phyloP scores from a whole-genome alignment of 2,113 vertebrate species.

The Rhegmatorhina hoffmannsi region DNA sequence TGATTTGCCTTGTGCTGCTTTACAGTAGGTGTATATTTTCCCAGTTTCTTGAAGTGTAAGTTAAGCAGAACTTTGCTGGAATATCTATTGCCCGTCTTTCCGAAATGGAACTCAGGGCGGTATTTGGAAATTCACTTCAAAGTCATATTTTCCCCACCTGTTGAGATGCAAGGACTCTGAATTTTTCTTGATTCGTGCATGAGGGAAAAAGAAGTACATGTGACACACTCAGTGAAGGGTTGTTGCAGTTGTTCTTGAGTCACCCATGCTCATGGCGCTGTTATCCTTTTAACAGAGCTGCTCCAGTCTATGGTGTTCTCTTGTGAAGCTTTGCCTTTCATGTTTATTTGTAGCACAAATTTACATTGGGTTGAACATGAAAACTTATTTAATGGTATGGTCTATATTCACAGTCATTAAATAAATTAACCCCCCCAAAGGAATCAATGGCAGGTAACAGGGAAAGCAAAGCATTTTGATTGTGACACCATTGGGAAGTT shows the following conservation, averaged over 20 bases:
- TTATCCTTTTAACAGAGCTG: background rate
- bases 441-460: background rate
- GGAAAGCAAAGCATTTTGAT: background rate
- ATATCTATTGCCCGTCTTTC: background rate
- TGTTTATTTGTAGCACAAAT: constrained; percentile 29
- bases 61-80: background rate
- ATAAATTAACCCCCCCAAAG: background rate
- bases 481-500: background rate
- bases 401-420: background rate
- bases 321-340: background rate
- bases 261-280: background rate
- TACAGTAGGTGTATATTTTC: background rate
- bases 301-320: background rate
- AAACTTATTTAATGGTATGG: background rate
- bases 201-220: background rate
- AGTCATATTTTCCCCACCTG: background rate
- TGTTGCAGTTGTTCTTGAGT: constrained; percentile 32
- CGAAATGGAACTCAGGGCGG: background rate
- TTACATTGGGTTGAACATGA: background rate
- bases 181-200: background rate
- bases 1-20: background rate
- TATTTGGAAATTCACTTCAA: constrained; percentile 13
- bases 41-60: background rate
- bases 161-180: background rate
- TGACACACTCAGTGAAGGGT: background rate